These are phyloP conservation scores for Dipodomys spectabilis DNA, from an alignment of 2,113 vertebrate species.

Conservation along the genomic window DNA sequence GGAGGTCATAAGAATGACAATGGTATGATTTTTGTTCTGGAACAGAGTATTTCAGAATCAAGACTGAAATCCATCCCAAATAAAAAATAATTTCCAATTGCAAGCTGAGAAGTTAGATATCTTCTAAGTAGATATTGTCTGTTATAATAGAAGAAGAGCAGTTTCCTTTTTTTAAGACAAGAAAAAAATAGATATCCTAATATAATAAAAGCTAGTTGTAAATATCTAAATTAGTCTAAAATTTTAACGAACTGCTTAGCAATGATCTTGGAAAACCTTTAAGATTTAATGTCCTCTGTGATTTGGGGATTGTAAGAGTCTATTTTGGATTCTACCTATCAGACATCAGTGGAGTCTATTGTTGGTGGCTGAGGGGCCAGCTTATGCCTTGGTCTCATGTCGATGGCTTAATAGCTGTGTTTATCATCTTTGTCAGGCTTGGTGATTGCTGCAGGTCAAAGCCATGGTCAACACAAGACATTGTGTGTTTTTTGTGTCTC, in stretches of 20 bases:
- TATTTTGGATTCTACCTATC: not conserved
- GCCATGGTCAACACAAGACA: not conserved
- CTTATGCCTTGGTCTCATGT: not conserved
- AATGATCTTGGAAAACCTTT: not conserved
- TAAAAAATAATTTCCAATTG: conserved; percentile 47
- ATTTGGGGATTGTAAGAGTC: not conserved
- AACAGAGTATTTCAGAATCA: not conserved
- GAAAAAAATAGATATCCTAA: not conserved
- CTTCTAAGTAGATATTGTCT: not conserved
- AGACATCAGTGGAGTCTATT: not conserved
- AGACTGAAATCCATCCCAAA: not conserved
- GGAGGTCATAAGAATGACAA: not conserved
- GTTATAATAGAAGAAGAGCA: conserved; percentile 27
- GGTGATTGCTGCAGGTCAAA: not conserved
- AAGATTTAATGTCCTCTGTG: not conserved
- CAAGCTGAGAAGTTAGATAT: not conserved
- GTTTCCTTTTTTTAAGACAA: not conserved
- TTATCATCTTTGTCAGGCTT: not conserved
- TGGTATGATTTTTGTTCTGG: too few species aligned
- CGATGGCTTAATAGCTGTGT: not conserved
- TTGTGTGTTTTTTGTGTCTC: not conserved
- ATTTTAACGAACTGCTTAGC: not conserved
- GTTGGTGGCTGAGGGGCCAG: not conserved
- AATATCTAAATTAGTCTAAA: not conserved
- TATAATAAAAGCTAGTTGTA: not conserved